Percentiles rank a stretch among this genome's conserved stretches.
Conservation (phyloP, 2,888 invertebrate species). For the Acronicta leporina region DNA sequence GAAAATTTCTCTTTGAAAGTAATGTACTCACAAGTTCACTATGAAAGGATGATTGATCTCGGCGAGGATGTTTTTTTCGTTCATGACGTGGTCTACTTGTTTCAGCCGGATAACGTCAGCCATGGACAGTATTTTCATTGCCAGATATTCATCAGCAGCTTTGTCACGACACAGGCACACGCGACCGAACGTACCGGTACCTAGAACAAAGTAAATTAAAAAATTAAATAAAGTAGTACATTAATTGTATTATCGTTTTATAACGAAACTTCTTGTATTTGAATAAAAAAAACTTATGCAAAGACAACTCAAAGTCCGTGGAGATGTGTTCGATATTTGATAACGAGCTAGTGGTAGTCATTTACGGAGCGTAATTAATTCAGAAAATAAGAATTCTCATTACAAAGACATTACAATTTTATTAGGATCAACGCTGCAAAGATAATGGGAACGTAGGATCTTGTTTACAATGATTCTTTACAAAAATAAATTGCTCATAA, state of each 20-base stretch:
- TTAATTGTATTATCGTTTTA: background rate
- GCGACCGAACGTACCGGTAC: slow-evolving; percentile 98
- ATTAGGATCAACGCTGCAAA: background rate
- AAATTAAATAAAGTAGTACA: background rate
- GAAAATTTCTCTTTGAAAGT: slow-evolving; percentile 23
- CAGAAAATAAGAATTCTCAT: too few species aligned
- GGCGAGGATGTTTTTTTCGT: slow-evolving; percentile 97
- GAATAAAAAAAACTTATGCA: too few species aligned
- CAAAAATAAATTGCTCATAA: slow-evolving; percentile 4
- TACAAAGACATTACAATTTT: background rate
- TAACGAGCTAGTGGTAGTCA: too few species aligned
- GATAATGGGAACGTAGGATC: background rate
- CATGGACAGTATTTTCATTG: slow-evolving; percentile 98
- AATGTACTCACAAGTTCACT: slow-evolving; percentile 90
- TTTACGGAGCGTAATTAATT: too few species aligned
- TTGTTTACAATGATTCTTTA: background rate
- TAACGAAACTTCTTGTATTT: too few species aligned
- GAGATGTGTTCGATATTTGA: too few species aligned
- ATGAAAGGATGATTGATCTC: slow-evolving; percentile 98
- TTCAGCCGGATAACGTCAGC: slow-evolving; percentile 97
- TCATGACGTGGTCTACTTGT: slow-evolving; percentile 99
- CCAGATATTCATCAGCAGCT: slow-evolving; percentile 94
- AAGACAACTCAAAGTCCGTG: too few species aligned
- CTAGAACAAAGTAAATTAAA: slow-evolving; percentile 83
- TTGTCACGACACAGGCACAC: slow-evolving; percentile 97